Percentiles rank a stretch among this genome's conserved stretches.
phyloP scores from a whole-genome alignment of 1,140 invertebrate species.

The Antheraea pernyi region DNA sequence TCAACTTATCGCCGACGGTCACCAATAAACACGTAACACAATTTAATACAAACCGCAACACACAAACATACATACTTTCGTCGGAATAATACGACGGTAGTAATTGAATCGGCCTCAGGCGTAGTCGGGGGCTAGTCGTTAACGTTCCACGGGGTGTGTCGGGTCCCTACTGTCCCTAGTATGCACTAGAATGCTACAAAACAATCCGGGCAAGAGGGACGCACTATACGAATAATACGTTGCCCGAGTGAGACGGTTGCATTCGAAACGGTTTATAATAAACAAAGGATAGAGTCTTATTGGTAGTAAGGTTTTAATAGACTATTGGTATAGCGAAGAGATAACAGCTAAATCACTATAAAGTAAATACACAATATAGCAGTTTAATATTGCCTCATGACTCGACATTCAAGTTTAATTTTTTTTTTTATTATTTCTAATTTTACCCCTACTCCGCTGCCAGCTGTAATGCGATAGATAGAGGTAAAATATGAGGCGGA shows the following conservation, averaged over 20 bases:
- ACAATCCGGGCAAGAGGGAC: constrained; percentile 47
- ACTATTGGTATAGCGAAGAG: constrained; percentile 48
- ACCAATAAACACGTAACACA: constrained; percentile 69
- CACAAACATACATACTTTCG: constrained; percentile 76
- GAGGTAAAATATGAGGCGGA: no score
- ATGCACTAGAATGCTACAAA: constrained; percentile 69
- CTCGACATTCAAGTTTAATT: no score
- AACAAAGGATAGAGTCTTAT: constrained; percentile 77
- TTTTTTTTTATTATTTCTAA: no score
- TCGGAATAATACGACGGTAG: constrained; percentile 76
- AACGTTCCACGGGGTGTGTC: constrained; percentile 73
- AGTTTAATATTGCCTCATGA: no score
- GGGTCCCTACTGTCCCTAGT: constrained; percentile 62
- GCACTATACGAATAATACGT: constrained; percentile 19
- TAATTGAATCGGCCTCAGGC: constrained; percentile 78
- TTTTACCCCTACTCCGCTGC: no score
- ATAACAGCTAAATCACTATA: background rate
- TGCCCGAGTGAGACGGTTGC: constrained; percentile 34
- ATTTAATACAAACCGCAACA: constrained; percentile 74
- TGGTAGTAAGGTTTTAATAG: constrained; percentile 76
- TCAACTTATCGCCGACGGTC: constrained; percentile 23
- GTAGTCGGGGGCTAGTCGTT: constrained; percentile 70
- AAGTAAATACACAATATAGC: background rate
- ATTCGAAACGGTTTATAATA: constrained; percentile 76
- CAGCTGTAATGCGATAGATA: no score